Evolutionary conservation across 2,888 invertebrate genomes (phyloP).

Genomic region (Gastrophysa polygoni): DNA sequence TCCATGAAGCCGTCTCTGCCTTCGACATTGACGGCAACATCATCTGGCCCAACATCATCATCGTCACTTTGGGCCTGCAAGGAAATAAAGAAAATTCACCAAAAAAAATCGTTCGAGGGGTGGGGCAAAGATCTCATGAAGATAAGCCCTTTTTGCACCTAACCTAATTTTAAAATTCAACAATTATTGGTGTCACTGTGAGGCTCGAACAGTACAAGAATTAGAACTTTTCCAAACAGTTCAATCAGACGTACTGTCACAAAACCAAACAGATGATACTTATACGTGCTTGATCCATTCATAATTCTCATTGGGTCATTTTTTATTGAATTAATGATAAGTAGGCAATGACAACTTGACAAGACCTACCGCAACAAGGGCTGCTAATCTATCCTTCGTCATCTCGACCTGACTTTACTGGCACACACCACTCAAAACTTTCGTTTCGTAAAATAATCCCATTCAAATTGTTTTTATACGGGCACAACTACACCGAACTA

Average conservation of each 20-base stretch:
- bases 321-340: slow-evolving; percentile 30
- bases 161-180: slow-evolving; percentile 47
- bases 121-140: slow-evolving; percentile 45
- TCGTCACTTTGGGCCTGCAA: slow-evolving; percentile 96
- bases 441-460: slow-evolving; percentile 75
- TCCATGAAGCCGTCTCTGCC: slow-evolving; percentile 96
- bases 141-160: slow-evolving; percentile 41
- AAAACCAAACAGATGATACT: slow-evolving; percentile 19
- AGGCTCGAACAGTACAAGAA: neutral
- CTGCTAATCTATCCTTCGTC: slow-evolving; percentile 98
- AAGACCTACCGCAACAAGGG: slow-evolving; percentile 86
- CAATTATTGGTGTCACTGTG: neutral
- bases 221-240: neutral
- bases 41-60: slow-evolving; percentile 93
- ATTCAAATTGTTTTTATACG: slow-evolving; percentile 76
- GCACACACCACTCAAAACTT: slow-evolving; percentile 72
- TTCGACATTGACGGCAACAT: slow-evolving; percentile 95
- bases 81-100: slow-evolving; percentile 23
- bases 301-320: slow-evolving; percentile 19
- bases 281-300: slow-evolving; percentile 23
- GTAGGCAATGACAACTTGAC: slow-evolving; percentile 20
- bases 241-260: slow-evolving; percentile 20
- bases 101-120: slow-evolving; percentile 41
- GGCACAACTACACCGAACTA: slow-evolving; percentile 76
- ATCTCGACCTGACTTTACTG: slow-evolving; percentile 57